Conservation (phyloP, 2,113 vertebrate species). For the Pimephales promelas region DNA sequence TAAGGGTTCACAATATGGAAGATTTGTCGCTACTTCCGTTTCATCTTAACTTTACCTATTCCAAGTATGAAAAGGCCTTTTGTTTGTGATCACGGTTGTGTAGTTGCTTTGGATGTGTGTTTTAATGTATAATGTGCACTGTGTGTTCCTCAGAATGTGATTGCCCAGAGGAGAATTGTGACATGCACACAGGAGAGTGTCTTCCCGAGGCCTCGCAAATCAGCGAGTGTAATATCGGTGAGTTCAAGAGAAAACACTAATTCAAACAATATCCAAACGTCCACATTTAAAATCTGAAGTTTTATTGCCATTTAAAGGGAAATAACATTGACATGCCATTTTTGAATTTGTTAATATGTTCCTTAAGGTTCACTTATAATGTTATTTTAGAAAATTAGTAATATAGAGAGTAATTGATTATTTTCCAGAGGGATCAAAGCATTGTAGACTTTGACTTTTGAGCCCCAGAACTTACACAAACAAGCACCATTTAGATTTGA, state of each 20-base stretch:
- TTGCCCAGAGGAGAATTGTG: conserved; percentile 87
- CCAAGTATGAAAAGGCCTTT: neutral
- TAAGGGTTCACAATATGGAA: too few species aligned
- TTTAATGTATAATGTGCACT: neutral
- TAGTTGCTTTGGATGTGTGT: neutral
- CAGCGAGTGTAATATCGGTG: conserved; percentile 78
- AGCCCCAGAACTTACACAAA: too few species aligned
- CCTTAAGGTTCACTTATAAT: neutral
- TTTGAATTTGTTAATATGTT: neutral
- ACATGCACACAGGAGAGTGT: conserved; percentile 90
- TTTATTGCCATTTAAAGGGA: neutral
- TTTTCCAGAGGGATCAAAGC: too few species aligned
- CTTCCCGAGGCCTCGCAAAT: conserved; percentile 73
- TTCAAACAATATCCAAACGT: neutral
- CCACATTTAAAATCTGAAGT: neutral
- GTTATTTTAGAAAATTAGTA: too few species aligned
- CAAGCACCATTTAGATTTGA: too few species aligned
- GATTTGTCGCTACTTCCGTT: neutral
- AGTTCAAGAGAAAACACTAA: conserved; percentile 53
- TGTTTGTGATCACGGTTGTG: neutral
- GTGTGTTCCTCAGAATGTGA: conserved; percentile 80
- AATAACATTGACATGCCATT: too few species aligned
- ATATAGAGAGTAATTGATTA: too few species aligned
- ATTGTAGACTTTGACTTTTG: too few species aligned
- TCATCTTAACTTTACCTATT: neutral